Evolutionary conservation across 2,113 vertebrate species (phyloP), one percentile per base, ranked within the genome.

Genomic region (Serinus canaria): DNA sequence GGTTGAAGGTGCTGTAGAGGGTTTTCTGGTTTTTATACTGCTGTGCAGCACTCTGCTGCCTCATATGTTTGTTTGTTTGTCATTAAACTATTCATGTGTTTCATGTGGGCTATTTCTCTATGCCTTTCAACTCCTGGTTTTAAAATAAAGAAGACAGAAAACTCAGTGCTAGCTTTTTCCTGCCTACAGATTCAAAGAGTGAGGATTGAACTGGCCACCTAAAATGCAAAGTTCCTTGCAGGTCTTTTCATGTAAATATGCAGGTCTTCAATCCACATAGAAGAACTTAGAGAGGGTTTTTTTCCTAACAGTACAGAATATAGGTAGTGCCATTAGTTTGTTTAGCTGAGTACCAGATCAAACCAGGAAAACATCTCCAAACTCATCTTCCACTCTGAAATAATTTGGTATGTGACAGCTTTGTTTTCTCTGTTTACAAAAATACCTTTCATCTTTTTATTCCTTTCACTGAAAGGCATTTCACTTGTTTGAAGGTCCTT

Each of bases 371-470:
- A 79, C 49, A 49, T 9, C 39, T 47, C 69, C 50, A 56, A 56
- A 60, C 59, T 68, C 64, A 5, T 81, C 66, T 88, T 76, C 73
- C 19, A 46, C 15, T 46, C 55, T 77, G 46, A 94, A 87, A 62
- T 68, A 70, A 81, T 95, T 87, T 93, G 67, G 31, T 68, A 11
- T 44, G 58, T 33, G 73, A 68, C 79, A 56, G 73, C 74, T 95
- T 83, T 93, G 70, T 13, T 83, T 91, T 80, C 85, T 23, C 66
- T 92, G 30, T 91, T 96, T 93, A 68, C 75, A 79, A 78, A 66
- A 82, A 83, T 77, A 33, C 8, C 88, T 96, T 97, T 95, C 37
- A 95, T 96, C 79, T 93, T 59, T 89, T 81, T 43, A 87, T 79
- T 94, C 55, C 76, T 79, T 78, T 91, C 72, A 50, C 20, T 2